Percentiles rank a stretch among this genome's conserved stretches.
phyloP scores from a whole-genome alignment of 2,888 invertebrate species.

The Nephrotoma flavescens region DNA sequence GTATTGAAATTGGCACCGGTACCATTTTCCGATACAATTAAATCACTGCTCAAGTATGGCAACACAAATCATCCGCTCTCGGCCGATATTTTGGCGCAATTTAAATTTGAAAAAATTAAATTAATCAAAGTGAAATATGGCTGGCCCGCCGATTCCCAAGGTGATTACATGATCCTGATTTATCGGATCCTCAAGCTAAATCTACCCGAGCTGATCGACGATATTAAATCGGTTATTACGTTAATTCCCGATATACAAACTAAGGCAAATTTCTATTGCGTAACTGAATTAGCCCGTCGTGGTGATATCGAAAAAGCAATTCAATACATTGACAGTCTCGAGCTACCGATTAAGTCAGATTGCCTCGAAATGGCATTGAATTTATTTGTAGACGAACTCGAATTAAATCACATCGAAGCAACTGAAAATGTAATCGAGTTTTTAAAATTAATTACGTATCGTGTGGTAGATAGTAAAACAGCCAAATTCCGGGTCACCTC shows the following conservation, averaged over 20 bases:
- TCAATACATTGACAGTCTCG: slow-evolving; percentile 22
- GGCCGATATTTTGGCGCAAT: slow-evolving; percentile 25
- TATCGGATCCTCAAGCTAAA: slow-evolving; percentile 27
- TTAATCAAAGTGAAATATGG: slow-evolving; percentile 31
- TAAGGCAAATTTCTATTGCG: slow-evolving; percentile 26
- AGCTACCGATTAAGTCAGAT: not conserved
- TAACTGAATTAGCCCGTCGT: slow-evolving; percentile 24
- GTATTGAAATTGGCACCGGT: slow-evolving; percentile 25
- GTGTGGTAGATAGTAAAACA: not conserved
- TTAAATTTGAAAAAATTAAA: slow-evolving; percentile 29
- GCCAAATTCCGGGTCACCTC: not conserved
- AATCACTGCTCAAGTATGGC: slow-evolving; percentile 24
- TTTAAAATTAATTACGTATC: not conserved
- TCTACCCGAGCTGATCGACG: slow-evolving; percentile 27
- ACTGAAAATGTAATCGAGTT: not conserved
- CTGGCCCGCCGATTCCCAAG: slow-evolving; percentile 24
- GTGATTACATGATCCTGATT: slow-evolving; percentile 23
- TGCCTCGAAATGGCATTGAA: not conserved
- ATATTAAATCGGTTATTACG: slow-evolving; percentile 24
- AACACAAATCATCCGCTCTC: slow-evolving; percentile 28
- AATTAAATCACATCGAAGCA: not conserved
- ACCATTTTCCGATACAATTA: slow-evolving; percentile 27
- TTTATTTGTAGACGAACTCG: not conserved
- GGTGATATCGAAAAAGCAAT: slow-evolving; percentile 25
- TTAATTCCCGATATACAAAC: slow-evolving; percentile 24